phyloP scores from a whole-genome alignment of 1,140 invertebrate species.

The Globodera ellingtonae region DNA sequence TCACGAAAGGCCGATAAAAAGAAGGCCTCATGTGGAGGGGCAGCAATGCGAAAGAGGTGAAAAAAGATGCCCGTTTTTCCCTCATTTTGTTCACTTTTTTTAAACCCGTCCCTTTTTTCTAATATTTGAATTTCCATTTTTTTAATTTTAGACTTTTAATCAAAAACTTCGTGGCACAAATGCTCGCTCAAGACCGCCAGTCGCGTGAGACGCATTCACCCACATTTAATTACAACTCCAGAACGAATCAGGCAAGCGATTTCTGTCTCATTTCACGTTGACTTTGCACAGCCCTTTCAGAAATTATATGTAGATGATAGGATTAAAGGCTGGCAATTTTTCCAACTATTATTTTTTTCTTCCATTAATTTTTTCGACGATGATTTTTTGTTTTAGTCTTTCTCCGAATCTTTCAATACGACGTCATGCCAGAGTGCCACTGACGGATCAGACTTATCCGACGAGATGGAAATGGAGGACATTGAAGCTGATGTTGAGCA shows the following conservation, averaged over 20 bases:
- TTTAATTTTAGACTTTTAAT: constrained; percentile 49
- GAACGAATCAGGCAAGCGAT: not conserved
- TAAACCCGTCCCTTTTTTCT: no score
- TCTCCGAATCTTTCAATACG: not conserved
- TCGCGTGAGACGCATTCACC: not conserved
- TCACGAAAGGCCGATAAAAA: constrained; percentile 58
- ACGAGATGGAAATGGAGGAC: not conserved
- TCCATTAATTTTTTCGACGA: not conserved
- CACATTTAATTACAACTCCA: not conserved
- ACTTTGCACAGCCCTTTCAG: not conserved
- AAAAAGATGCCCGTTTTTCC: not conserved
- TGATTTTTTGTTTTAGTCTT: not conserved
- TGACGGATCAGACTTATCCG: not conserved
- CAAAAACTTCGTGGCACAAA: constrained; percentile 57
- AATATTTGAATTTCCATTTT: not conserved
- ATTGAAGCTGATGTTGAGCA: not conserved
- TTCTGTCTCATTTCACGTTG: no score
- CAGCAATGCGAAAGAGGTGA: constrained; percentile 56
- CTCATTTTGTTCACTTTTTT: no score
- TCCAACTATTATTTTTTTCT: no score
- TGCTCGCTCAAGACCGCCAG: constrained; percentile 50
- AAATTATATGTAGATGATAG: not conserved
- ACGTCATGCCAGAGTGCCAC: not conserved
- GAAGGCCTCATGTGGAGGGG: constrained; percentile 57
- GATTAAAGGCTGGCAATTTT: no score